Base-by-base conservation (phyloP, 2,113 vertebrate genomes). In the Cromileptes altivelis region DNA sequence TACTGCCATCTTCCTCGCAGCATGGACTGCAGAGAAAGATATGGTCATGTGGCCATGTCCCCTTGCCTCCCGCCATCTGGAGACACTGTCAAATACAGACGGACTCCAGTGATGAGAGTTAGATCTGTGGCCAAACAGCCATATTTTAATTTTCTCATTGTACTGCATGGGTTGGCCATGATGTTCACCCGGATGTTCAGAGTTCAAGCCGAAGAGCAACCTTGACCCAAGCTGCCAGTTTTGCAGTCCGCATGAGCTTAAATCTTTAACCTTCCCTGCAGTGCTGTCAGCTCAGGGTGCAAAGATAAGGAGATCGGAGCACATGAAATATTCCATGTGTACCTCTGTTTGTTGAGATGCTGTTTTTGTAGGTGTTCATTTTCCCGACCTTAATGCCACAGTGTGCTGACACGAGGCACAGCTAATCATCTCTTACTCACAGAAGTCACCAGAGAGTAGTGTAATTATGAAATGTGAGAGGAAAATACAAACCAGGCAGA, bases 61-160 rank as follows among this genome's bases (percentile, higher is more conserved):
- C 68, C 72, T 57, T 62, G 76, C 85, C 86, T 70, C 19, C 79
- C 62, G 87, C 93, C 95, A 95, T 94, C 94, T 95, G 94, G 91
- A 94, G 88, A 93, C 55, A 10, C 85, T 90, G 90, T 93, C 93
- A 91, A 77, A 80, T 64, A 30, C 45, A 85, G 78, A 73, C 83
- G 73, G 81, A 73, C 61, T 58, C 49, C 55, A 58, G 70, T 70
- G 80, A 85, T 86, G 75, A 77, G 81, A 81, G 62, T 69, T 40
- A 75, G 72, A 91, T 78, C 49, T 56, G 67, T 37, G 53, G 80
- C 73, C 83, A 92, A 89, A 89, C 73, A 85, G 74, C 56, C 85
- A 85, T 75, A 80, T 92, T 89, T 12, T 40, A 18, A 3, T 47
- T 64, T 70, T 78, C 70, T 64, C 45, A 64, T 79, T 67, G 10